These are phyloP conservation scores for Drosophila tropicalis DNA, from an alignment of 1,140 invertebrate genomes.

Conservation along the genomic window DNA sequence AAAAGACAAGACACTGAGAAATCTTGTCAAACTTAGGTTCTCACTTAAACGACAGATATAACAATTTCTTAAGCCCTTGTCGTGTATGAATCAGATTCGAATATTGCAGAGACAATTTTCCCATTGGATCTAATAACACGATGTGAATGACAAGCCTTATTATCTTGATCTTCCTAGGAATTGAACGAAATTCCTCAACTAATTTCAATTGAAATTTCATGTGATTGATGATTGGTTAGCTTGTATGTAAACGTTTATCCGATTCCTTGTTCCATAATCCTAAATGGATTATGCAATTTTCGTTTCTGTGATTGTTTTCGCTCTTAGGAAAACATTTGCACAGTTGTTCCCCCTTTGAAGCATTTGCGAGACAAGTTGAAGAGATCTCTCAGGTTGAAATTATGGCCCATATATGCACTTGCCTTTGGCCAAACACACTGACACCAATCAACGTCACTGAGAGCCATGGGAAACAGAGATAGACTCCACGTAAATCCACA, in stretches of 20 bases:
- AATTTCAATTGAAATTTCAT: neutral
- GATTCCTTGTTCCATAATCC: constrained; percentile 5
- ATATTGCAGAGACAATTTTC: no score
- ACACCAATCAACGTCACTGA: constrained; percentile 36
- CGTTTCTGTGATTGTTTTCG: neutral
- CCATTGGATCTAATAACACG: no score
- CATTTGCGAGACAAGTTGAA: neutral
- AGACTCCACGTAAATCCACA: constrained; percentile 20
- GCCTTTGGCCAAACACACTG: neutral
- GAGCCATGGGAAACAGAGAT: constrained; percentile 27
- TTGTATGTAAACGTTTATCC: neutral
- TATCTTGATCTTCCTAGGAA: no score
- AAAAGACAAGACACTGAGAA: no score
- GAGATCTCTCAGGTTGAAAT: constrained; percentile 4
- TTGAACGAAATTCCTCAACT: neutral
- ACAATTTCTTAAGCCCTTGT: no score
- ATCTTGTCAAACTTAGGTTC: no score
- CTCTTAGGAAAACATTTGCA: neutral
- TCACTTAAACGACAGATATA: no score
- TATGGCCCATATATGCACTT: constrained; percentile 11
- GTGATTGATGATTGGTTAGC: neutral
- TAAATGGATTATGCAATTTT: constrained; percentile 8
- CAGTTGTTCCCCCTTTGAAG: neutral
- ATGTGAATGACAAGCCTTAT: no score
- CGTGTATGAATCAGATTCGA: no score